These are phyloP conservation scores for Gymnosoma rotundatum DNA, from an alignment of 2,888 invertebrate species.

Conservation along the genomic window DNA sequence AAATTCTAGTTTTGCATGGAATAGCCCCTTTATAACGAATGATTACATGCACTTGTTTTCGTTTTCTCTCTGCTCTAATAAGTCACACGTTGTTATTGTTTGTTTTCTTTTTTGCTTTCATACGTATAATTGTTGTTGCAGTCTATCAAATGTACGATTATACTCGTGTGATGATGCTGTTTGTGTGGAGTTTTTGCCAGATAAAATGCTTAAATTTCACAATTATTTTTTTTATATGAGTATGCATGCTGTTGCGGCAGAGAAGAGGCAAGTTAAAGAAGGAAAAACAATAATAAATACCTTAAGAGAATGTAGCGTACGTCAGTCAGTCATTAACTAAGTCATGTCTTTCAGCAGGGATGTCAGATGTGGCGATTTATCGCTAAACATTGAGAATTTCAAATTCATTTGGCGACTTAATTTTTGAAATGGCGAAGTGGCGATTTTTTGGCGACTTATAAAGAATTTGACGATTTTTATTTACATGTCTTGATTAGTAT, in stretches of 20 bases:
- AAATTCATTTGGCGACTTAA: no score
- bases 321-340: slow-evolving; percentile 26
- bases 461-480: no score
- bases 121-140: slow-evolving; percentile 27
- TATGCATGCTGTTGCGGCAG: background rate
- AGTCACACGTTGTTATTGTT: slow-evolving; percentile 68
- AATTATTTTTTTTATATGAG: slow-evolving; percentile 40
- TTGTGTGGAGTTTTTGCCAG: slow-evolving; percentile 32
- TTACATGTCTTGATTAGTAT: no score
- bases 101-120: slow-evolving; percentile 15
- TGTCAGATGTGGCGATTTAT: no score
- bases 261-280: background rate
- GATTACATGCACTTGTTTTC: slow-evolving; percentile 52
- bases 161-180: slow-evolving; percentile 19
- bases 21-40: slow-evolving; percentile 42
- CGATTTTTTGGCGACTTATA: no score
- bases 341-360: no score
- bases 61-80: slow-evolving; percentile 63
- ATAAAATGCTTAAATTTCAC: slow-evolving; percentile 45
- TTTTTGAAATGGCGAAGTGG: no score
- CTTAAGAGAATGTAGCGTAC: background rate
- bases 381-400: no score
- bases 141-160: slow-evolving; percentile 22
- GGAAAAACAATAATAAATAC: background rate
- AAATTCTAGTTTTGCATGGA: slow-evolving; percentile 11